These are phyloP conservation scores for Gryon sp. DNA, from an alignment of 1,140 invertebrate species.

Conservation along the genomic window DNA sequence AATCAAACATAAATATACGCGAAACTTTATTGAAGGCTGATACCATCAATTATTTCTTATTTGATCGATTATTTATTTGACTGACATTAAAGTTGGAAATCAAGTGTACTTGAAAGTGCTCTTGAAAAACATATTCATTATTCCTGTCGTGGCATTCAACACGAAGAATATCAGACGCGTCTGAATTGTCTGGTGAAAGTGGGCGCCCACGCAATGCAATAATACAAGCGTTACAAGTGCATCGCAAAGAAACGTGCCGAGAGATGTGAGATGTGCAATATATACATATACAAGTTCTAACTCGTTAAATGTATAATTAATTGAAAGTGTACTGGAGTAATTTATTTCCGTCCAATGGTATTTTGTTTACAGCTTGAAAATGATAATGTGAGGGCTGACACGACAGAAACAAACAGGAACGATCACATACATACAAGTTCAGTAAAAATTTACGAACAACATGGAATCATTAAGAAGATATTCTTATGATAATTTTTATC, in stretches of 20 bases:
- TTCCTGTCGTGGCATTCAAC: slow-evolving; percentile 50
- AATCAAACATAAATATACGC: too few species aligned
- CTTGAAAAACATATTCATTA: slow-evolving; percentile 57
- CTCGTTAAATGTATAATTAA: slow-evolving; percentile 52
- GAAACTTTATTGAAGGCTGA: too few species aligned
- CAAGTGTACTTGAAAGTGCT: slow-evolving; percentile 59
- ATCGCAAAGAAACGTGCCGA: slow-evolving; percentile 40
- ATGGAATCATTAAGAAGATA: neutral
- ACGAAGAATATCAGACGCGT: slow-evolving; percentile 47
- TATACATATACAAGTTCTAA: slow-evolving; percentile 19
- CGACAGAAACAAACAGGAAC: too few species aligned
- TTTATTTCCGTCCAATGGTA: slow-evolving; percentile 25
- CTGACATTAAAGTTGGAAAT: slow-evolving; percentile 13
- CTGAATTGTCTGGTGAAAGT: slow-evolving; percentile 70
- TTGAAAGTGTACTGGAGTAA: slow-evolving; percentile 23
- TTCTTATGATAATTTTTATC: too few species aligned
- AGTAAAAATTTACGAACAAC: neutral
- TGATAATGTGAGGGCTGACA: slow-evolving; percentile 1
- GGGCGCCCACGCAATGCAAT: slow-evolving; percentile 44
- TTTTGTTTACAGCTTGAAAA: slow-evolving; percentile 28
- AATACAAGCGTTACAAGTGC: slow-evolving; percentile 43
- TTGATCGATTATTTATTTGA: slow-evolving; percentile 11
- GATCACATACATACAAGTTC: slow-evolving; percentile 1
- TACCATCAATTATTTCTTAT: neutral
- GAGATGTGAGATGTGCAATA: slow-evolving; percentile 23